Evolutionary conservation across 2,888 invertebrate genomes (phyloP), one percentile per base, ranked within the genome.

Genomic region (Dendrolimus houi): DNA sequence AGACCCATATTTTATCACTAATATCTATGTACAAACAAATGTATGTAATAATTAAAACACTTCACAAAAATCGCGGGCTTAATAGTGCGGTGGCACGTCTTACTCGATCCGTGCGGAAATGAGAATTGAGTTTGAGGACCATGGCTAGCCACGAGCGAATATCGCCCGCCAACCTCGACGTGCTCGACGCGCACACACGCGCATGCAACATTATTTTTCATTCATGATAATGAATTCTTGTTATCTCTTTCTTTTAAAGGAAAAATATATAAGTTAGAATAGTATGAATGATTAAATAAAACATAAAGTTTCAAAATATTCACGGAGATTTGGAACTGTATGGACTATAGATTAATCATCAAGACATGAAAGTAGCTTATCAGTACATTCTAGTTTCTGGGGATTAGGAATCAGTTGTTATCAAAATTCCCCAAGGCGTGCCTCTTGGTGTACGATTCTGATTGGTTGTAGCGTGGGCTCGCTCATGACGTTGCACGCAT

Each of bases 391-490:
- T 47, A 47, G 12, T 47, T 47, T 47, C 12, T 47, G 47, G 12
- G 47, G 47, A 9, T 47, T 47, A 47, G 47, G 9, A 47, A 2
- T 47, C 12, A 47, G 47, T 47, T 47, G 47, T 47, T 65, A 67
- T 66, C 63, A 63, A 60, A 63, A 62, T 67, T 92, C 92, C 86
- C 91, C 90, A 70, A 92, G 85, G 68, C 94, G 87, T 68, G 94
- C 94, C 84, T 92, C 91, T 81, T 85, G 87, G 69, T 92, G 83
- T 64, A 92, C 77, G 70, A 91, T 84, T 71, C 77, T 85, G 87
- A 90, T 90, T 90, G 89, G 90, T 67, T 71, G 74, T 69, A 77
- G 85, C 80, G 84, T 89, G 89, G 90, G 89, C 89, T 88, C 88
- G 90, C 71, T 88, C 83, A 71, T 87, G 86, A 88, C 89, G 90